Evolutionary conservation across 2,797 vertebrate genomes (phyloP), one percentile per base, ranked within the genome.

Genomic region (Sebastes steindachneri): DNA sequence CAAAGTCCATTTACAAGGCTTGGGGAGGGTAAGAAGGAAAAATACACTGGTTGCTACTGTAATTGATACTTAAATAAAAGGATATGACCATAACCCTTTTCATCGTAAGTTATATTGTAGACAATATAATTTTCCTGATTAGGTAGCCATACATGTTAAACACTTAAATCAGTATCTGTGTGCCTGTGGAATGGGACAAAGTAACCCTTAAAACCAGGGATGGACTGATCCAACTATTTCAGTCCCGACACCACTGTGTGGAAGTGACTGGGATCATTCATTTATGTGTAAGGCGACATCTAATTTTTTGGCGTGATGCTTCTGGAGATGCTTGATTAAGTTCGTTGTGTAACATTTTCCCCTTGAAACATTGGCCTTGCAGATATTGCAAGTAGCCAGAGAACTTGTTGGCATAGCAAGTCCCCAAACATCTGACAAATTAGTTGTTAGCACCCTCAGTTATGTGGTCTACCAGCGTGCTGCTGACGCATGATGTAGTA

Each of bases 221-320:
- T 54, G 53, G 0, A 54, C 51, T 0, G 1, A 54, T 54, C 51
- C n/a, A 0, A 11, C 51, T 23, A 48, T 25, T 55, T 55, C 21
- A 7, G 11, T 14, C 53, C 9, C 8, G 2, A 53, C n/a, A 53
- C 4, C 41, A 45, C 37, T 41, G 37, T 41, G 37, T 41, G 37
- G 12, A 41, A 41, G 37, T 41, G 37, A 41, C 37, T 41, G 37
- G 37, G 37, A 41, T 41, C 37, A 41, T 17, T 17, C 0, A 17
- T 17, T 45, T 7, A 45, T 45, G 41, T 45, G 41, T 45, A 7
- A 45, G 41, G 10, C 15, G 3, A 41, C 5, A 45, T 41, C 37
- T 41, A 41, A 41, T 41, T 41, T 0, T 41, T 41, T 45, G 15
- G 1, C 3, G 0, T 3, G 41, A 45, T 45, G 41, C 41, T 45